Evolutionary conservation across 2,888 invertebrate species (phyloP).

Genomic region (Drosophila melanocephala): DNA sequence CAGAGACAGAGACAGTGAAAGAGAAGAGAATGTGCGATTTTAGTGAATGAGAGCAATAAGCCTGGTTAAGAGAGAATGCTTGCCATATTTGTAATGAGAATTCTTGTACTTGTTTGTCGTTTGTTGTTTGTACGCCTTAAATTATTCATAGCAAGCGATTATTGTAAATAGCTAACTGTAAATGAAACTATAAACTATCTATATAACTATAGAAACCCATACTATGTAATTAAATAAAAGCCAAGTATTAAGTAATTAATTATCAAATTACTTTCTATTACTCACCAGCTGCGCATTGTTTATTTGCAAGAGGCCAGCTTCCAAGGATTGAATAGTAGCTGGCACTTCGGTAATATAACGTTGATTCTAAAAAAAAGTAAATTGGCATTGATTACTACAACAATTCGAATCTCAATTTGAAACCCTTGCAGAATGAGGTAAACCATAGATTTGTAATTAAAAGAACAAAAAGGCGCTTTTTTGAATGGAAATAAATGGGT

Average conservation of each 20-base stretch:
- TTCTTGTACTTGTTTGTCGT: conserved; percentile 41
- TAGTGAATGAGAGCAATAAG: conserved; percentile 23
- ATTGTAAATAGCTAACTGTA: conserved; percentile 73
- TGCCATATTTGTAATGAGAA: conserved; percentile 77
- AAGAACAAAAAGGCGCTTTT: background rate
- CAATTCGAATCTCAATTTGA: background rate
- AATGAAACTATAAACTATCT: conserved; percentile 50
- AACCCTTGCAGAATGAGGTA: background rate
- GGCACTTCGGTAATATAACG: conserved; percentile 43
- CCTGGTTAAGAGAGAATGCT: conserved; percentile 37
- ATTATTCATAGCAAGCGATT: conserved; percentile 73
- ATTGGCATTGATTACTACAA: background rate
- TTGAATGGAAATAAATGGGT: background rate
- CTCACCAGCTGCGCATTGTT: conserved; percentile 54
- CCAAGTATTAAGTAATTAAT: conserved; percentile 63
- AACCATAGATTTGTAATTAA: background rate
- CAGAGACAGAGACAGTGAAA: conserved; percentile 12
- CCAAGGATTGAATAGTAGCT: conserved; percentile 25
- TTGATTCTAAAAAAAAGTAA: conserved; percentile 44
- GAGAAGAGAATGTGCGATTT: conserved; percentile 17
- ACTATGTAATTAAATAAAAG: conserved; percentile 52
- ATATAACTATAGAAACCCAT: conserved; percentile 49
- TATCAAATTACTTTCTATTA: background rate
- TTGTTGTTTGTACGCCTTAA: conserved; percentile 54
- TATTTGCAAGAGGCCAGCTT: conserved; percentile 41